Evolutionary conservation across 2,888 invertebrate species (phyloP), one percentile per base, ranked within the genome.

Genomic region (Papilio elwesi): DNA sequence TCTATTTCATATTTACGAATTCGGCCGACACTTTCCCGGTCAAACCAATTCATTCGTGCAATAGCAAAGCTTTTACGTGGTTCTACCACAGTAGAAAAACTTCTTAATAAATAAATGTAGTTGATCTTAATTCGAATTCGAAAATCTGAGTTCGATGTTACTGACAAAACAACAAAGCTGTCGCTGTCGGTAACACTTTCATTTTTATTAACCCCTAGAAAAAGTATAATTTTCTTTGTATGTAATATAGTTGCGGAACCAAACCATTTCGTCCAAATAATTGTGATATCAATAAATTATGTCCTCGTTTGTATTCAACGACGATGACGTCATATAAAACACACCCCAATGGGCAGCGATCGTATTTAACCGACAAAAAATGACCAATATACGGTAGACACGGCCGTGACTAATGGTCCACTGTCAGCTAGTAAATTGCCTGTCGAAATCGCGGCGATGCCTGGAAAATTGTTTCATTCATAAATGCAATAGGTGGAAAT

Each of bases 401-500:
- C 87, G 87, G 78, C 80, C 81, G 90, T 93, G 93, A 93, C 89
- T 92, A 93, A 93, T 93, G 88, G 88, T 88, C 36, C 79, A 74
- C 80, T 82, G 83, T 80, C 86, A 85, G 83, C 87, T 91, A 90
- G 87, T 89, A 92, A 93, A 93, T 93, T 88, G 93, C 88, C 86
- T 87, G 83, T 87, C 89, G 82, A 89, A 90, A 88, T 87, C 82
- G 90, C 80, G 83, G 82, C 86, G 90, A 90, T 85, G 87, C 88
- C 92, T 65, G 90, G 93, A 91, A 92, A 93, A 93, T 92, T 91
- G 91, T 93, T 89, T 90, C 91, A 90, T 92, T 91, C 88, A 90
- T 89, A 89, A 90, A 91, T 86, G 87, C 88, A 86, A 90, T 89
- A 84, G 83, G 82, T 80, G 81, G 90, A 92, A 88, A 91, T 90